Conservation (phyloP, 1,140 invertebrate genomes). For the Meloidogyne chitwoodi region DNA sequence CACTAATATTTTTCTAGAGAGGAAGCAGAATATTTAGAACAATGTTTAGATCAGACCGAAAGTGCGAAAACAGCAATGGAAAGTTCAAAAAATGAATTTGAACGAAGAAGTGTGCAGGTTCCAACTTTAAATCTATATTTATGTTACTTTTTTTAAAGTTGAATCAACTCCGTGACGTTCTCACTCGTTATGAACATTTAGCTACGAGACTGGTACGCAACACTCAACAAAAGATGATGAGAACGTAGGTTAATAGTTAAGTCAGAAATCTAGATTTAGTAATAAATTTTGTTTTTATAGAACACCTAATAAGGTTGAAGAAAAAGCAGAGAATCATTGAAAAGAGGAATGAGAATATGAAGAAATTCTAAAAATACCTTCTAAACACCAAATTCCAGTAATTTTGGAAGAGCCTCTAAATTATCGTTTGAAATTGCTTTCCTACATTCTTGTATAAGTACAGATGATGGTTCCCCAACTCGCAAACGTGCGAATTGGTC, state of each 20-base stretch:
- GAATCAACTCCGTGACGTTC: neutral
- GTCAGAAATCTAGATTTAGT: no score
- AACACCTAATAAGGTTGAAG: no score
- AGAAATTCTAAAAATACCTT: no score
- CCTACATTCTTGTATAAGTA: constrained; percentile 34
- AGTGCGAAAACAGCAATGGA: constrained; percentile 1
- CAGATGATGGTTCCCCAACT: constrained; percentile 31
- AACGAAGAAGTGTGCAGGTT: constrained; percentile 12
- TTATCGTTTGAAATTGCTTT: constrained; percentile 39
- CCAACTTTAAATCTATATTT: neutral
- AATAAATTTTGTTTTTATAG: no score
- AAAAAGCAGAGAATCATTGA: no score
- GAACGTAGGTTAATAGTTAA: no score
- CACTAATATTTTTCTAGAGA: neutral
- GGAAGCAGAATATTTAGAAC: constrained; percentile 39
- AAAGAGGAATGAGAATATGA: no score
- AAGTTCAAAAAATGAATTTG: constrained; percentile 4
- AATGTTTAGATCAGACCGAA: constrained; percentile 11
- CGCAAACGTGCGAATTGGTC: constrained; percentile 37
- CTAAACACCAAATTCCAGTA: constrained; percentile 30
- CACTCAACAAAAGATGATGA: neutral
- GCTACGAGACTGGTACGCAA: neutral
- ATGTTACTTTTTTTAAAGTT: neutral
- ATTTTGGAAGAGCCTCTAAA: constrained; percentile 26
- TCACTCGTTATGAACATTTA: neutral